These are phyloP conservation scores for Paraescarpia echinospica DNA, from an alignment of 1,140 invertebrate genomes.

Conservation along the genomic window DNA sequence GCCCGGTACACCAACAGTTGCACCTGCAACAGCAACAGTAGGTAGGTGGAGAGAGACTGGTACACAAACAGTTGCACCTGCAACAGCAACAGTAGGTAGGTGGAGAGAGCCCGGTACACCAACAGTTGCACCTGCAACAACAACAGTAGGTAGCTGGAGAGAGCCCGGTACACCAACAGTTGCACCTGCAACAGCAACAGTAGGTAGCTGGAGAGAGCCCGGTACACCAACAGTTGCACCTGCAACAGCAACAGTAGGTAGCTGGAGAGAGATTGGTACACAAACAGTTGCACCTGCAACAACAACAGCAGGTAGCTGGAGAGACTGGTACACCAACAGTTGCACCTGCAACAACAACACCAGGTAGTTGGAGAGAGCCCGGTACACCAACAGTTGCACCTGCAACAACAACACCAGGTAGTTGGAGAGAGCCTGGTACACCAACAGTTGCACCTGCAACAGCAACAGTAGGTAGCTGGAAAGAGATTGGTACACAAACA, in stretches of 20 bases:
- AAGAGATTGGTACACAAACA: background rate
- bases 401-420: background rate
- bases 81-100: conserved; percentile 55
- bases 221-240: background rate
- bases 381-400: background rate
- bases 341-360: background rate
- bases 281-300: background rate
- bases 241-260: background rate
- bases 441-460: conserved; percentile 59
- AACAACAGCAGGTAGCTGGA: background rate
- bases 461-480: background rate
- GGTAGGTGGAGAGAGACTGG: background rate
- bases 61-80: background rate
- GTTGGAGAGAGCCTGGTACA: conserved; percentile 55
- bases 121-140: background rate
- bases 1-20: conserved; percentile 62
- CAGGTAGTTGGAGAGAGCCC: background rate
- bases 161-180: background rate
- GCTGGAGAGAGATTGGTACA: background rate
- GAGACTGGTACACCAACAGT: background rate
- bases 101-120: conserved; percentile 58
- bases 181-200: background rate
- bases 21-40: conserved; percentile 46
- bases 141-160: background rate
- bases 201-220: background rate